Evolutionary conservation across 2,797 vertebrate species (phyloP), one percentile per base, ranked within the genome.

Genomic region (Alca torda): DNA sequence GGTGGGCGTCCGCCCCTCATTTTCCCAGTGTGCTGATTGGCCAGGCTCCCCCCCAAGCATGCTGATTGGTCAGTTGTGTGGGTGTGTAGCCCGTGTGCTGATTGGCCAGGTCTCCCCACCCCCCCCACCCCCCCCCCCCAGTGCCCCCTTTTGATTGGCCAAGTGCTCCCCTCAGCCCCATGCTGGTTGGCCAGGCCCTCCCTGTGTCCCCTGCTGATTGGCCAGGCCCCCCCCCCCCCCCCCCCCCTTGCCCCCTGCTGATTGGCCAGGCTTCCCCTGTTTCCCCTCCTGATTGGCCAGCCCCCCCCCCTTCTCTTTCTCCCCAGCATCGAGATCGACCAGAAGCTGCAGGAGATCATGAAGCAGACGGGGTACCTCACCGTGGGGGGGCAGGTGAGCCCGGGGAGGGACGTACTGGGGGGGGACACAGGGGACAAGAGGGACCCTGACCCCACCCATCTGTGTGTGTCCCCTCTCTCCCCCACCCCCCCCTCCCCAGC

Each of bases 341-440:
- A 99, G 98, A 99, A 99, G 96, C 96, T 99, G 85, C 99, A 99
- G 96, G 99, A 99, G 97, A 99, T 99, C 91, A 99, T 99, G 99
- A 99, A 99, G 95, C 99, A 99, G 97, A 99, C 99, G 0, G 99
- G 99, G 84, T 99, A 99, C 96, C 98, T 99, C 70, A 99, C 99
- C 97, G 99, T 99, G 4, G 99, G 99, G 13, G 99, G 99, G 74
- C 99, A 99, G 99, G 99, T 99, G 50, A 68, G 70, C 6, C 16
- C 4, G 9, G 28, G 25, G 69, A 50, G 35, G 25, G 43, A 20
- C 37, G 33, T 7, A 14, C 6, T 14, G 56, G 7, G 33, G 10
- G 33, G n/a, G 41, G 33, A 18, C 30, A 30, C 17, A 31, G 53
- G 53, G 53, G 28, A 54, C 54, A 21, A 18, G 31, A 57, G 50